Evolutionary conservation across 2,888 invertebrate genomes (phyloP), one percentile per base, ranked within the genome.

Genomic region (Troglohyphantes excavatus): DNA sequence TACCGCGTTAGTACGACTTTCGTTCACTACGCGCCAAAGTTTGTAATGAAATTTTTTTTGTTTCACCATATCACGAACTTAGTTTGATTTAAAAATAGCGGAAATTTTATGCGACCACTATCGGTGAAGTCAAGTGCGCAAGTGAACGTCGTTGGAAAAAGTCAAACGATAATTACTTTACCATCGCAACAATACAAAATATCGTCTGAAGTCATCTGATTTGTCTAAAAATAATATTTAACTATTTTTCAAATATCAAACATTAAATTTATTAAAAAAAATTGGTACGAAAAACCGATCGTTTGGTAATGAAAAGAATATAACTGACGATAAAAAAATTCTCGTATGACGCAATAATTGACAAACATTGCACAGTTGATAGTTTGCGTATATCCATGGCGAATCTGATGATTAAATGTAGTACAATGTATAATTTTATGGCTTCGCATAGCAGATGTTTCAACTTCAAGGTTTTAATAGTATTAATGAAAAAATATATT

Each of bases 11-110:
- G 94, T 94, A 6, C 94, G 94, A 87, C 95, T 94, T 89, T 95
- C 94, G 92, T 95, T 95, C 0, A 96, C 94, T 85, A 96, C 94
- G 92, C 95, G 94, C 95, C 95, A 96, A 70, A 96, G 93, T 92
- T 96, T 96, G 91, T 95, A 95, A 0, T 96, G 96, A 93, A 96
- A 96, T 83, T 95, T 94, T 94, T 95, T 81, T 3, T 23, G 21
- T 19, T 76, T 81, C 0, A 19, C 68, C 81, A 81, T 81, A 2
- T 9, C n/a, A 46, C 1, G 17, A 53, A 13, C 17, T 6, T 13
- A 53, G 53, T n/a, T 1, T n/a, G n/a, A n/a, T n/a, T 13, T 53
- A n/a, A n/a, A n/a, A 53, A 53, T n/a, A 13, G 53, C 13, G 5
- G n/a, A 53, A 2, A 53, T 5, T n/a, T n/a, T 17, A 53, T 39